Evolutionary conservation across 2,888 invertebrate genomes (phyloP).

Genomic region (Nomada hirtipes): DNA sequence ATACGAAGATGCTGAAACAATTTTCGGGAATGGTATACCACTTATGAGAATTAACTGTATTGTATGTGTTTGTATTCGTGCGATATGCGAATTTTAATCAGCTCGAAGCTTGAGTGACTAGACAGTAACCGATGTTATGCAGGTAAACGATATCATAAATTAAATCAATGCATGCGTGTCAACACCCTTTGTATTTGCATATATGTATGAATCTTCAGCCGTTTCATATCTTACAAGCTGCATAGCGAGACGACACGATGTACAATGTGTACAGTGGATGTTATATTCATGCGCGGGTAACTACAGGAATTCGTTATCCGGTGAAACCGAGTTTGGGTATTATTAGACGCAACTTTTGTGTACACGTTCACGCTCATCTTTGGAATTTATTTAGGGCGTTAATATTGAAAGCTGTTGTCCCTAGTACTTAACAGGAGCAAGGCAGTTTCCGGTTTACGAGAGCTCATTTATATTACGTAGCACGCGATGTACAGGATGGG

Average conservation of each 20-base stretch:
- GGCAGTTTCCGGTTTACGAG: constrained; percentile 35
- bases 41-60: too few species aligned
- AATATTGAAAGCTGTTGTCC: constrained; percentile 36
- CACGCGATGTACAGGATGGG: constrained; percentile 6
- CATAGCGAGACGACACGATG: background rate
- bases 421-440: constrained; percentile 28
- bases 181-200: constrained; percentile 1
- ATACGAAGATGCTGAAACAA: too few species aligned
- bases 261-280: background rate
- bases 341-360: constrained; percentile 5
- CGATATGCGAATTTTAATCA: too few species aligned
- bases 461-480: constrained; percentile 41
- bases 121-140: too few species aligned
- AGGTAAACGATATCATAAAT: background rate
- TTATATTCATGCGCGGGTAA: background rate
- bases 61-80: too few species aligned
- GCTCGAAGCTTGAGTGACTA: too few species aligned
- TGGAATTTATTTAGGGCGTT: background rate
- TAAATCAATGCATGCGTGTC: background rate
- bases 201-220: constrained; percentile 4
- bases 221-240: background rate
- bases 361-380: background rate
- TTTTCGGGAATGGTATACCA: too few species aligned
- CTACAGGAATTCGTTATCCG: background rate
- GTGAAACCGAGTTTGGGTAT: background rate